Evolutionary conservation across 1,140 invertebrate genomes (phyloP), one percentile per base, ranked within the genome.

Genomic region (Caenorhabditis tropicalis): DNA sequence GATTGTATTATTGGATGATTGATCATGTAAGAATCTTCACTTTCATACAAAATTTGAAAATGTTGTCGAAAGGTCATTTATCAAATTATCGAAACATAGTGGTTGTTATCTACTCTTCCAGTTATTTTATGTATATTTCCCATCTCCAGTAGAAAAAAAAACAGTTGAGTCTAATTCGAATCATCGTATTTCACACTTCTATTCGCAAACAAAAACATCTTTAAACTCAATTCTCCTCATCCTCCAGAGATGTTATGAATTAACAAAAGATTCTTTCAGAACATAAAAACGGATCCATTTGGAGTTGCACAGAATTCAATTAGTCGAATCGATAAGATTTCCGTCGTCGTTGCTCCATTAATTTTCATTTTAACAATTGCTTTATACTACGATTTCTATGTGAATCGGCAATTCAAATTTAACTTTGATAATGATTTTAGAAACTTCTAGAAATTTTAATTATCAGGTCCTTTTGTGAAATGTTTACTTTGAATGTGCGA

Each of bases 321-420:
- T 21, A 83, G 80, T n/a, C 12, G 31, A n/a, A 79, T 87, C 21
- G 86, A 87, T 53, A 81, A 74, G n/a, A 74, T 83, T n/a, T 70
- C 81, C 24, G 51, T 84, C 1, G 79, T 87, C 1, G 81, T 58
- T 4, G 51, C 87, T 29, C 86, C 86, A n/a, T 48, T 87, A 1
- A 70, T 58, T 3, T 87, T 87, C 60, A 46, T 48, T 53, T 48
- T 79, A 9, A 79, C 87, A 2, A 86, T 87, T 79, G 79, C 85
- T n/a, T 43, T 87, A 56, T 87, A 87, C 58, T 87, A 85, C 31
- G 79, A 87, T 33, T 87, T 87, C 43, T 87, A 87, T 56, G 85
- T 87, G 7, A 87, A 84, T 49, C 21, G 74, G 27, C 48, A 84
- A 9, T 81, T 83, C 39, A 31, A 84, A 10, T 86, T 86, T 33